A percentile compares a stretch with the other conserved stretches of the same genome.
phyloP scores from a whole-genome alignment of 2,113 vertebrate species.

The Campylomormyrus tamandua region DNA sequence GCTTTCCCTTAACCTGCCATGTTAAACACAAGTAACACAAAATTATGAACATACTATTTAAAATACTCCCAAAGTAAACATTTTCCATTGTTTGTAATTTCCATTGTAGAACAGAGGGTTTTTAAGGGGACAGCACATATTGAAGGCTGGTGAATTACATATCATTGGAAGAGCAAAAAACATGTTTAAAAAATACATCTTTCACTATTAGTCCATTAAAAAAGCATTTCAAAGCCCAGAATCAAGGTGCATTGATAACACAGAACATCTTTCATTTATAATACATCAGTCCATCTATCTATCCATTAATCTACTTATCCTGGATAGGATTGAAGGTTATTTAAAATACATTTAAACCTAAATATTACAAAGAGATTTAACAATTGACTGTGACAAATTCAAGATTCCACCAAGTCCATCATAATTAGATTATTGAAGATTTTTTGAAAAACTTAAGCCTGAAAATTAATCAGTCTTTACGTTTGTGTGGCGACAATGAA shows the following conservation, averaged over 20 bases:
- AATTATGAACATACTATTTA: neutral
- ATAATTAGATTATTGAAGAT: neutral
- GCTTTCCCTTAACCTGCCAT: neutral
- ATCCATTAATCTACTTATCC: neutral
- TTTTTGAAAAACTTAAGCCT: neutral
- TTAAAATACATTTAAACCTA: neutral
- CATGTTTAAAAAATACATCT: neutral
- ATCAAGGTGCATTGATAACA: neutral
- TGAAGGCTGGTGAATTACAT: neutral
- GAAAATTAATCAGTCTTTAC: neutral
- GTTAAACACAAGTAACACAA: neutral
- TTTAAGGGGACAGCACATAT: neutral
- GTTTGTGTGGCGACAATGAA: neutral
- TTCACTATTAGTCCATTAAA: neutral
- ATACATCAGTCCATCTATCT: neutral
- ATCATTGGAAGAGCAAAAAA: neutral
- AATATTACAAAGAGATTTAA: constrained; percentile 6
- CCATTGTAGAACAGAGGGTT: neutral
- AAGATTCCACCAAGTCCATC: neutral
- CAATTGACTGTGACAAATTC: neutral
- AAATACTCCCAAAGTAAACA: neutral
- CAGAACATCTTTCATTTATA: neutral
- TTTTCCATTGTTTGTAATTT: neutral
- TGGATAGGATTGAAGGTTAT: neutral
- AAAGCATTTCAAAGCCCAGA: neutral